These are phyloP conservation scores for Neopipo cinnamomea DNA, from an alignment of 2,113 vertebrate genomes.

Conservation along the genomic window DNA sequence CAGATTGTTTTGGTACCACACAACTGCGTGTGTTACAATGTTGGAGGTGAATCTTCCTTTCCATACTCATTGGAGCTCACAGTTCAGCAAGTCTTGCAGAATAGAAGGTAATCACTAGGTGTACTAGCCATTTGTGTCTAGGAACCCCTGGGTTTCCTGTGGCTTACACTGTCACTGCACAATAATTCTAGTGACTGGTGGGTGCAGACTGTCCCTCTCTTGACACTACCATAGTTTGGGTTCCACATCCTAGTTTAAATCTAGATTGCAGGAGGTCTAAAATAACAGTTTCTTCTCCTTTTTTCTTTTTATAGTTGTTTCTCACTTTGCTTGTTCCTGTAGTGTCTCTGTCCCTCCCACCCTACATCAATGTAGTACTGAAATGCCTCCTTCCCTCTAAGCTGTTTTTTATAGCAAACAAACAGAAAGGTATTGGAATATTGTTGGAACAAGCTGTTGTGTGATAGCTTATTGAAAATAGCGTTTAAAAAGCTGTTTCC, in stretches of 20 bases:
- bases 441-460: conserved; percentile 77
- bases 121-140: not conserved
- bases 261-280: not conserved
- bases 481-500: conserved; percentile 71
- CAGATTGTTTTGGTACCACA: not conserved
- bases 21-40: not conserved
- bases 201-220: not conserved
- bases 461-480: conserved; percentile 76
- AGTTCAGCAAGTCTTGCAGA: not conserved
- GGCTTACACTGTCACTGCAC: not conserved
- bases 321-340: not conserved
- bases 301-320: conserved; percentile 10
- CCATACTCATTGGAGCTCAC: not conserved
- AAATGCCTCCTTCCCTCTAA: conserved; percentile 50
- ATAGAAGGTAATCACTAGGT: not conserved
- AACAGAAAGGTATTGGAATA: conserved; percentile 73
- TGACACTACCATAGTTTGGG: not conserved
- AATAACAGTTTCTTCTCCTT: not conserved
- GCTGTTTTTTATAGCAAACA: conserved; percentile 68
- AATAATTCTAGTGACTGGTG: not conserved
- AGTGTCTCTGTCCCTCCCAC: conserved; percentile 28
- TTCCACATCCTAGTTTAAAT: not conserved
- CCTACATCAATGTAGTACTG: not conserved
- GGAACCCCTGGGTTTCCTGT: not conserved
- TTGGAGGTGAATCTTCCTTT: not conserved